Evolutionary conservation across 2,888 invertebrate genomes (phyloP).

Genomic region (Eupithecia dodoneata): DNA sequence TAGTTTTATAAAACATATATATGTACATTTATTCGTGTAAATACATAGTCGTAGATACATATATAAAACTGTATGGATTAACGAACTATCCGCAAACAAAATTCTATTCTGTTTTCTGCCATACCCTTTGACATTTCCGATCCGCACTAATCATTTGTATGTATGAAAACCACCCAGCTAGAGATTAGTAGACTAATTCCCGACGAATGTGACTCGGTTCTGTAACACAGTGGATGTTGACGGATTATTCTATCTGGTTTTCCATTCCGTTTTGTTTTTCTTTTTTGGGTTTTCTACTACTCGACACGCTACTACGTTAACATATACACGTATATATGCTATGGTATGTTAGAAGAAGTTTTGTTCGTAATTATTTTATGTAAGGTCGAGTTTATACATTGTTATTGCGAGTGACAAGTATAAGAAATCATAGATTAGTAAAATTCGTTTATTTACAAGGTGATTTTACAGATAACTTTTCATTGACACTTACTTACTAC

Average conservation of each 20-base stretch:
- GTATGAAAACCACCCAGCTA: slow-evolving; percentile 26
- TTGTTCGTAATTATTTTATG: no score
- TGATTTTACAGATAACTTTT: no score
- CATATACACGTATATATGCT: no score
- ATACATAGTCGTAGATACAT: not conserved
- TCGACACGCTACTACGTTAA: not conserved
- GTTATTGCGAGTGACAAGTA: no score
- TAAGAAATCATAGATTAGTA: no score
- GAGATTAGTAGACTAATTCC: slow-evolving; percentile 29
- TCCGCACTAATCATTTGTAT: slow-evolving; percentile 20
- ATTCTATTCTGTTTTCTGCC: not conserved
- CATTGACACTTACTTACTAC: no score
- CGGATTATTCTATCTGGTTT: slow-evolving; percentile 4
- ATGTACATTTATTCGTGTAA: not conserved
- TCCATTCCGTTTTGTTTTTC: not conserved
- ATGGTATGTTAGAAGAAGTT: no score
- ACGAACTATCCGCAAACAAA: not conserved
- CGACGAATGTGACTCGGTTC: slow-evolving; percentile 18
- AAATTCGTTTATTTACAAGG: no score
- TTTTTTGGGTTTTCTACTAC: not conserved
- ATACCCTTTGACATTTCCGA: not conserved
- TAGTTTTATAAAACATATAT: not conserved
- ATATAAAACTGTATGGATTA: not conserved
- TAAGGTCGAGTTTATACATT: no score
- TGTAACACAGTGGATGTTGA: slow-evolving; percentile 11